phyloP scores from a whole-genome alignment of 2,888 invertebrate species.

The Chrysolina oricalcia region DNA sequence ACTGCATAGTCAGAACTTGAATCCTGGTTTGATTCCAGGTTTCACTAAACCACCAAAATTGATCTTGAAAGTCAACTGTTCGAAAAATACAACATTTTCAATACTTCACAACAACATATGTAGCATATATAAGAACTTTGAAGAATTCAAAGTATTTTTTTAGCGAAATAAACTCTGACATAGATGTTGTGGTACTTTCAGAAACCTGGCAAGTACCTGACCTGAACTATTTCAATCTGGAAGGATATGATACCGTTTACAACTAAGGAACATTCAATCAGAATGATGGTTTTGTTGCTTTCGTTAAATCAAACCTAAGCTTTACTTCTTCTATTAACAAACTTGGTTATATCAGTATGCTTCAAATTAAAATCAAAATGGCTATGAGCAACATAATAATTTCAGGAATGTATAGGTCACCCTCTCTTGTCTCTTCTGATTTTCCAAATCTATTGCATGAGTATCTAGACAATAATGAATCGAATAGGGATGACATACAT shows the following conservation, averaged over 20 bases:
- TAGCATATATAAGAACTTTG: conserved; percentile 10
- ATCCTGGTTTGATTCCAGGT: too few species aligned
- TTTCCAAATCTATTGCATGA: conserved; percentile 20
- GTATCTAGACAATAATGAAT: too few species aligned
- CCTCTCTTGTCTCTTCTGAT: conserved; percentile 21
- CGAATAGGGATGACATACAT: conserved; percentile 25
- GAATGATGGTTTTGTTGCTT: conserved; percentile 28
- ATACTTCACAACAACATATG: conserved; percentile 22
- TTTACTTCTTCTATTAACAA: conserved; percentile 21
- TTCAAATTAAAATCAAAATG: conserved; percentile 17
- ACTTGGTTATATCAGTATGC: conserved; percentile 30
- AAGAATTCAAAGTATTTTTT: conserved; percentile 26
- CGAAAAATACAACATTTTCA: conserved; percentile 21
- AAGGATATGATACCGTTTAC: conserved; percentile 25
- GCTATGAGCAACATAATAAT: conserved; percentile 6
- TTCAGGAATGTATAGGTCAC: conserved; percentile 27
- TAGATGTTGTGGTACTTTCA: conserved; percentile 19
- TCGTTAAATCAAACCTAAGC: conserved; percentile 27
- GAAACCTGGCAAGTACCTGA: conserved; percentile 28
- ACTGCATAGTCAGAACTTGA: too few species aligned
- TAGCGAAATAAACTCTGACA: conserved; percentile 24
- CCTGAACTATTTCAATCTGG: conserved; percentile 23
- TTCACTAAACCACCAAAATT: too few species aligned
- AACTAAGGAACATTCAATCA: conserved; percentile 27
- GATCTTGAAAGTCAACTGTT: conserved; percentile 23